These are phyloP conservation scores for Oncopodura yosiiana DNA, from an alignment of 1,140 invertebrate species.

Conservation along the genomic window DNA sequence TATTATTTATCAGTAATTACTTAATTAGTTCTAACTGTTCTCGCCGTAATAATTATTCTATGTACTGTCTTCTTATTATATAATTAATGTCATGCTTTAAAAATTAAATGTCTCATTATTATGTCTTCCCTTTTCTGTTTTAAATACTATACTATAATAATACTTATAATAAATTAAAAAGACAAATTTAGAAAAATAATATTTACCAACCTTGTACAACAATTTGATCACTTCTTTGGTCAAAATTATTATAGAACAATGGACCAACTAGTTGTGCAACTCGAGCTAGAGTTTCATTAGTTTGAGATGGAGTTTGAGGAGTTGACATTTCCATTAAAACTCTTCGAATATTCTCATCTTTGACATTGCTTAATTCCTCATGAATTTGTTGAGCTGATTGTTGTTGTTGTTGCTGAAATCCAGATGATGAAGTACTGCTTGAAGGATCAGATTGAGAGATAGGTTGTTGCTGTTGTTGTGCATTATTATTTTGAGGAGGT, in stretches of 20 bases:
- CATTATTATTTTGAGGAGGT: not conserved
- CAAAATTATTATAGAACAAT: conserved; percentile 14
- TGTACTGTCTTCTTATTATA: too few species aligned
- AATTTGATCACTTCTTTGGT: conserved; percentile 12
- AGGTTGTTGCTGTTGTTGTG: not conserved
- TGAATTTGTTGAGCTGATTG: not conserved
- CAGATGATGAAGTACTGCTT: not conserved
- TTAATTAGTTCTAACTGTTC: too few species aligned
- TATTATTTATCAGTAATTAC: too few species aligned
- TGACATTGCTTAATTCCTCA: conserved; percentile 9
- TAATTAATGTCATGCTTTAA: too few species aligned
- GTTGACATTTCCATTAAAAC: conserved; percentile 16
- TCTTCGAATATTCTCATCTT: conserved; percentile 18
- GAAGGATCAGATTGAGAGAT: not conserved
- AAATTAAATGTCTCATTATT: too few species aligned
- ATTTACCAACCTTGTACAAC: conserved; percentile 6
- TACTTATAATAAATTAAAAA: too few species aligned
- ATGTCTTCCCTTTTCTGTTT: too few species aligned
- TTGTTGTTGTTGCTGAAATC: not conserved
- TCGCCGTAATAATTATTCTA: too few species aligned
- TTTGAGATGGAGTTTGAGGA: conserved; percentile 10
- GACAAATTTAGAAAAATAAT: not conserved
- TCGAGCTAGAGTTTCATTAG: conserved; percentile 9
- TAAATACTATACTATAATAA: too few species aligned
- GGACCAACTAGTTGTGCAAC: conserved; percentile 12